Base-by-base conservation (phyloP, 2,113 vertebrate species). In the Chaetorhynchus papuensis region DNA sequence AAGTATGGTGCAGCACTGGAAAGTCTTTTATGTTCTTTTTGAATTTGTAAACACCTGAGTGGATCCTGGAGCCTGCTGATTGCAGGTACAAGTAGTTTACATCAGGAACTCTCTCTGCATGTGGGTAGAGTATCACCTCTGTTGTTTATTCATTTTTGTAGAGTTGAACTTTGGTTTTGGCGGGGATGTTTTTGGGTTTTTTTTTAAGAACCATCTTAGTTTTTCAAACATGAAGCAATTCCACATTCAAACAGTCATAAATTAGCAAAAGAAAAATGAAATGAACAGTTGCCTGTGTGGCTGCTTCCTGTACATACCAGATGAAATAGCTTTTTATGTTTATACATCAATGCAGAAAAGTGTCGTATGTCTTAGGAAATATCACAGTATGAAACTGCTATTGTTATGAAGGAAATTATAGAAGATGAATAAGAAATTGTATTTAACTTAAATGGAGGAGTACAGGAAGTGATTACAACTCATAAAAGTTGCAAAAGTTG, bases 181-280 rank as follows among this genome's bases (percentile, higher is more conserved):
- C 3, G 15, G 37, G 11, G 31, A 17, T 57, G 8, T 10, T 47
- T 45, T 65, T 6, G 18, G 7, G 1, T 0, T 7, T 21, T 49
- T 63, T 81, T 77, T 81, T 18, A 84, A 91, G 69, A 94, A 53
- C 2, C 9, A 59, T 11, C 9, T 50, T 63, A 50, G 2, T 37
- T 78, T 94, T 78, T 71, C 47, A 83, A 85, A 54, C 8, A 28
- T 56, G 22, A 82, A 79, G 3, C 3, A 68, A 28, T 59, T 92
- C 53, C 31, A 7, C 74, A 16, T 78, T 64, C 2, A 2, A 80
- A 78, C 19, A 57, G 49, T 56, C 44, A 54, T 53, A 68, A 76
- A 79, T 64, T 28, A 76, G 13, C 13, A 80, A 79, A 83, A 78
- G 9, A 6, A 6, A 9, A n/a, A 18, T n/a, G 0, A 84, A 90